Percentiles rank a stretch among this genome's conserved stretches.
These are phyloP conservation scores for Cheiracanthium punctorium DNA, from an alignment of 2,888 invertebrate genomes.

Conservation along the genomic window DNA sequence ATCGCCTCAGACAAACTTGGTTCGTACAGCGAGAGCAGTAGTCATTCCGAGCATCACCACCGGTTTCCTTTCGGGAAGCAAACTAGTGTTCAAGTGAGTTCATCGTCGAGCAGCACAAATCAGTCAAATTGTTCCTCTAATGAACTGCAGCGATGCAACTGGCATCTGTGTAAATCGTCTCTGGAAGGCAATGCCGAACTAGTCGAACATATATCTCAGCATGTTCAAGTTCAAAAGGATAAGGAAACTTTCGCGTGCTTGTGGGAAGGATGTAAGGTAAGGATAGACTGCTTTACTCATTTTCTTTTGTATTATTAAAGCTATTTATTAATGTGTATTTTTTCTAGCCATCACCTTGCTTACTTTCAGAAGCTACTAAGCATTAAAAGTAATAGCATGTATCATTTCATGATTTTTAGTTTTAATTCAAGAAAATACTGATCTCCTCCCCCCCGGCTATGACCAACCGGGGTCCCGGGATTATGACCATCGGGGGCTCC, in stretches of 20 bases:
- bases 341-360: too few species aligned
- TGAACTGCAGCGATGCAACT: conserved; percentile 73
- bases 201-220: conserved; percentile 74
- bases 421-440: too few species aligned
- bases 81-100: conserved; percentile 17
- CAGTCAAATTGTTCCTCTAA: conserved; percentile 60
- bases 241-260: conserved; percentile 91
- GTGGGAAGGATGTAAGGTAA: conserved; percentile 90
- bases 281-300: background rate
- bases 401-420: too few species aligned
- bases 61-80: background rate
- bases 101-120: conserved; percentile 31
- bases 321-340: too few species aligned
- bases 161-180: conserved; percentile 74
- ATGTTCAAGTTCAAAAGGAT: conserved; percentile 80
- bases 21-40: background rate
- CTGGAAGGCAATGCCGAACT: conserved; percentile 73
- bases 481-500: too few species aligned
- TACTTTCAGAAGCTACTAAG: too few species aligned
- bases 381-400: too few species aligned
- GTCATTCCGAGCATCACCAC: background rate
- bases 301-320: too few species aligned
- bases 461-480: too few species aligned
- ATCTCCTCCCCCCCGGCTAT: too few species aligned
- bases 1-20: conserved; percentile 8